These are phyloP conservation scores for Heloderma charlesbogerti DNA, from an alignment of 2,113 vertebrate genomes.

Conservation along the genomic window DNA sequence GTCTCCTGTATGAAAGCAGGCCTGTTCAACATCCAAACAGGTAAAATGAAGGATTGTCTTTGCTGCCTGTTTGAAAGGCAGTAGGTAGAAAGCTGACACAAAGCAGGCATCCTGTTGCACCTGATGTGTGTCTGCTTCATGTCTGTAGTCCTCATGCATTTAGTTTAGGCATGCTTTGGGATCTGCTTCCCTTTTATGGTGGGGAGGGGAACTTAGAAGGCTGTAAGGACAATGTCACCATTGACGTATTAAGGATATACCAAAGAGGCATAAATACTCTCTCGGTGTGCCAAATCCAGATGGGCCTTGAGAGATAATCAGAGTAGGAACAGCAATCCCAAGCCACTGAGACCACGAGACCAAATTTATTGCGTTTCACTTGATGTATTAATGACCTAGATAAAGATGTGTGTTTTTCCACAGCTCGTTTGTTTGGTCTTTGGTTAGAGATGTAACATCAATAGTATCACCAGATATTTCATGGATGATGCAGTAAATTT, in stretches of 20 bases:
- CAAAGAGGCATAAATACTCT: not conserved
- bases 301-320: conserved; percentile 2
- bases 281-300: not conserved
- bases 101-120: conserved; percentile 74
- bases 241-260: conserved; percentile 21
- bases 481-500: not conserved
- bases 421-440: conserved; percentile 6
- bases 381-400: conserved; percentile 19
- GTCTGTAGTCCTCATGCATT: conserved; percentile 63
- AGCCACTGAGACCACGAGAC: not conserved
- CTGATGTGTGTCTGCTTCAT: conserved; percentile 74
- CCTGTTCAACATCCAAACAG: conserved; percentile 76
- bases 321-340: not conserved
- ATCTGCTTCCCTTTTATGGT: conserved; percentile 31
- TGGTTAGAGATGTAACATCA: not conserved
- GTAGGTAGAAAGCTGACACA: conserved; percentile 70
- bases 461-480: not conserved
- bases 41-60: conserved; percentile 64
- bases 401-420: conserved; percentile 9
- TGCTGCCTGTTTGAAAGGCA: conserved; percentile 67
- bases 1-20: conserved; percentile 63
- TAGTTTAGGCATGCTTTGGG: conserved; percentile 62
- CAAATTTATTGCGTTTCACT: not conserved
- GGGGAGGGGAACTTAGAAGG: not conserved
- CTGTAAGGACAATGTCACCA: conserved; percentile 29